Evolutionary conservation across 2,888 invertebrate genomes (phyloP), one percentile per base, ranked within the genome.

Genomic region (Eupithecia dodoneata): DNA sequence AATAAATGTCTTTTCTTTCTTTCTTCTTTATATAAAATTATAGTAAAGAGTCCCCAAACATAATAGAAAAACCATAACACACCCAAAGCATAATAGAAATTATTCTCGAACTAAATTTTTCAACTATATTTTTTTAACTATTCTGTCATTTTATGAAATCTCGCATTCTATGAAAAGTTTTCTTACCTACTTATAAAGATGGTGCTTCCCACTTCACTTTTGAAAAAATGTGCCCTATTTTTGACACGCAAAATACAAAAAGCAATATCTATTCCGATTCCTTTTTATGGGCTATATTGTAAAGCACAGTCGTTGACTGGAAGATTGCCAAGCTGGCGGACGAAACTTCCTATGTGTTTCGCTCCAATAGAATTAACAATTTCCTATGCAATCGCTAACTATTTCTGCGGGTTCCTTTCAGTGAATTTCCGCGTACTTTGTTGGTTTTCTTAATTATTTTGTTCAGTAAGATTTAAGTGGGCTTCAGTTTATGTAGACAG

Each of bases 281-380:
- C 75, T 49, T 76, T 79, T 80, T 81, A 77, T 72, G 74, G 81
- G 71, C 66, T 75, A 75, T 74, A 89, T 89, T 90, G 90, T 92
- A 90, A 90, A 91, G 90, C 88, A 92, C 89, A 93, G 90, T 91
- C 89, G 90, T 85, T 87, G 89, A 89, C 92, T 94, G 94, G 94
- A 93, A 87, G 83, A 76, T 79, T 90, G 94, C 94, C 94, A 94
- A 91, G 87, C 86, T 85, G 83, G 83, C 84, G 83, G 86, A 86
- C 87, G 89, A 83, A 87, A 85, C 87, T 91, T 90, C 90, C 90
- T 90, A 89, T 93, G 89, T 91, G 90, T 91, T 92, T 90, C 90
- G 89, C 88, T 88, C 85, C 90, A 90, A 91, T 91, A 86, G 92
- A 90, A 93, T 93, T 92, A 92, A 93, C 92, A 92, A 92, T 92